Conservation (phyloP, 2,888 invertebrate genomes). For the Stenodera caucasica region DNA sequence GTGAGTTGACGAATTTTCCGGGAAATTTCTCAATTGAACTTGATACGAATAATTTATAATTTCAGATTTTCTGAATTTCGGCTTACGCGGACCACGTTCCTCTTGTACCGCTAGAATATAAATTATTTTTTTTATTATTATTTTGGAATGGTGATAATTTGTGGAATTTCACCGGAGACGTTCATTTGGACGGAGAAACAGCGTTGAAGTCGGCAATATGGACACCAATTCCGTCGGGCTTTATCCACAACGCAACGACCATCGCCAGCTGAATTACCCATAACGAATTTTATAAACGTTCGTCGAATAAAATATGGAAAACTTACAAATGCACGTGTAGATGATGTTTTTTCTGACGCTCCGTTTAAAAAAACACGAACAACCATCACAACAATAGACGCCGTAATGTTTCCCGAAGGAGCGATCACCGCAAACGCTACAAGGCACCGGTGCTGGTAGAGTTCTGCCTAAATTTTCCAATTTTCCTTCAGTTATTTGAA, state of each 20-base stretch:
- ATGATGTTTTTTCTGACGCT: slow-evolving; percentile 72
- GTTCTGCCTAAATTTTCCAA: slow-evolving; percentile 52
- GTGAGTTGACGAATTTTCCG: slow-evolving; percentile 50
- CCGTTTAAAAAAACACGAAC: slow-evolving; percentile 87
- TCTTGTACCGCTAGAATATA: slow-evolving; percentile 73
- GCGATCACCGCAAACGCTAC: slow-evolving; percentile 80
- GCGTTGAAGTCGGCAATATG: slow-evolving; percentile 76
- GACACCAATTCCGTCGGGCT: slow-evolving; percentile 84
- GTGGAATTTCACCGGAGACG: slow-evolving; percentile 61
- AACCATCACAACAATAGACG: slow-evolving; percentile 83
- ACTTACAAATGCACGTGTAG: slow-evolving; percentile 78
- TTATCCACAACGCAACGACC: slow-evolving; percentile 78
- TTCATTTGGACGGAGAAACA: slow-evolving; percentile 81
- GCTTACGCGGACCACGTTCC: slow-evolving; percentile 76
- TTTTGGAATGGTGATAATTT: not conserved
- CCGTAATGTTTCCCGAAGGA: slow-evolving; percentile 86
- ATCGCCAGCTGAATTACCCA: slow-evolving; percentile 62
- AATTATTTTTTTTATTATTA: not conserved
- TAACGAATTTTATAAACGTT: not conserved
- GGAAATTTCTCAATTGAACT: not conserved
- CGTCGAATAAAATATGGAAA: not conserved
- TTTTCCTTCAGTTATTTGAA: not conserved
- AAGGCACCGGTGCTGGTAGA: slow-evolving; percentile 67
- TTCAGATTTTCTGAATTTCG: slow-evolving; percentile 39
- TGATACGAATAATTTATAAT: slow-evolving; percentile 10